Evolutionary conservation across 2,888 invertebrate species (phyloP).

Genomic region (Slavum lentiscoides): DNA sequence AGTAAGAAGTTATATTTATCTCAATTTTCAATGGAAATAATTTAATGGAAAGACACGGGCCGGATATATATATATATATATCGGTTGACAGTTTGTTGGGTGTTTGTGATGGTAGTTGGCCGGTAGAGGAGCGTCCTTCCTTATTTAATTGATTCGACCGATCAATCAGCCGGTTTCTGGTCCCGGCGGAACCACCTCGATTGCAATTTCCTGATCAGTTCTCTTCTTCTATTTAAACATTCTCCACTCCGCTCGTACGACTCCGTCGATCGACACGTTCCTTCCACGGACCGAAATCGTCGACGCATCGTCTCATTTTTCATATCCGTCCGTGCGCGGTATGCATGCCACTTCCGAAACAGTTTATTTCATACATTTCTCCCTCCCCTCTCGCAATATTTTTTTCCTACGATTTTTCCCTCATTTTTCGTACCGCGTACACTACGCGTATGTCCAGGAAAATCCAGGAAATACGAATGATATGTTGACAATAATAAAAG

Average conservation of each 20-base stretch:
- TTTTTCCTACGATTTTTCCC: not conserved
- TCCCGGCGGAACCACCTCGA: conserved; percentile 44
- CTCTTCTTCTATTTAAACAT: not conserved
- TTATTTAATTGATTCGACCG: conserved; percentile 52
- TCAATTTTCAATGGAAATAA: no score
- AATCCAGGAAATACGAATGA: no score
- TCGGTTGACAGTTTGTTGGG: not conserved
- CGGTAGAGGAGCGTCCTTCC: not conserved
- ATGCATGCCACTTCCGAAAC: conserved; percentile 35
- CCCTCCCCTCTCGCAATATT: not conserved
- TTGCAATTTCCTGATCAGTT: conserved; percentile 46
- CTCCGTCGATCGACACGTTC: not conserved
- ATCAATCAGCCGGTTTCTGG: conserved; percentile 47
- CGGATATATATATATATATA: not conserved
- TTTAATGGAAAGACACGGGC: conserved; percentile 38
- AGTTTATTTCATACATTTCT: conserved; percentile 26
- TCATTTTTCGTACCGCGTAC: no score
- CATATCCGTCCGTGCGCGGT: not conserved
- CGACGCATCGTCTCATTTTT: conserved; percentile 37
- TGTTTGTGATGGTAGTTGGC: not conserved
- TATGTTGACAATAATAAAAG: no score
- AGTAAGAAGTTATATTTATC: no score
- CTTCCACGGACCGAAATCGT: not conserved
- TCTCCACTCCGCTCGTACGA: not conserved
- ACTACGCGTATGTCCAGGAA: no score